Base-by-base conservation (phyloP, 1,140 invertebrate species). In the Proctacanthus coquilletti region DNA sequence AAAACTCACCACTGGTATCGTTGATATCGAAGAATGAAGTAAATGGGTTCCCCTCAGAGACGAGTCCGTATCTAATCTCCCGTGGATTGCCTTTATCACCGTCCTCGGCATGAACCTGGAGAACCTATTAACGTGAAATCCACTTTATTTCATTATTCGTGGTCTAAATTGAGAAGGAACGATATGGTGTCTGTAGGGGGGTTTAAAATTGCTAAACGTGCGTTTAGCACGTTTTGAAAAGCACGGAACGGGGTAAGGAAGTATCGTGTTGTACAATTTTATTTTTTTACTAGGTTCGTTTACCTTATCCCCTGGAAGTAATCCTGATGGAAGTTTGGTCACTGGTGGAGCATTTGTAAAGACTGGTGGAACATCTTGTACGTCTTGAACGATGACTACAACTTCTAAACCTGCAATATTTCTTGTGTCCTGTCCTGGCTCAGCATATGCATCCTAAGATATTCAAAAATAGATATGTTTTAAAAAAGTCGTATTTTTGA, bases 351-450 rank as follows among this genome's bases (percentile, higher is more conserved):
- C 78, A 33, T 77, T 52, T 2, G 78, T 82, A 55, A 88, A 91
- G 31, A 86, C 71, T 2, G 86, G 86, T 3, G 84, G 80, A 35
- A 81, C 80, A 48, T 91, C 85, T 52, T 89, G 84, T 1, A 85
- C 76, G 53, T 91, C 85, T 50, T 78, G 69, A 1, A 89, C 81
- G 3, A 84, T 73, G 1, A 89, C 75, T 3, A 84, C 73, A 3
- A 89, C 64, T 51, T 82, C 72, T 41, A 87, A 62, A 11, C 76
- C 79, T 0, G 82, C 82, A 33, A 89, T 83, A 55, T 91, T 91
- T 32, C 85, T 66, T 1, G 79, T 84, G 47, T 89, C 85, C 42
- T 80, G 75, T 18, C 69, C 72, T 19, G 75, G 64, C 48, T 86
- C 78, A 1, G 80, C 81, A 53, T 81, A 88, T 8, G 84, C 80